Percentiles rank a stretch among this genome's conserved stretches.
Conservation (phyloP, 1,140 invertebrate genomes). For the Ceratina japonica region DNA sequence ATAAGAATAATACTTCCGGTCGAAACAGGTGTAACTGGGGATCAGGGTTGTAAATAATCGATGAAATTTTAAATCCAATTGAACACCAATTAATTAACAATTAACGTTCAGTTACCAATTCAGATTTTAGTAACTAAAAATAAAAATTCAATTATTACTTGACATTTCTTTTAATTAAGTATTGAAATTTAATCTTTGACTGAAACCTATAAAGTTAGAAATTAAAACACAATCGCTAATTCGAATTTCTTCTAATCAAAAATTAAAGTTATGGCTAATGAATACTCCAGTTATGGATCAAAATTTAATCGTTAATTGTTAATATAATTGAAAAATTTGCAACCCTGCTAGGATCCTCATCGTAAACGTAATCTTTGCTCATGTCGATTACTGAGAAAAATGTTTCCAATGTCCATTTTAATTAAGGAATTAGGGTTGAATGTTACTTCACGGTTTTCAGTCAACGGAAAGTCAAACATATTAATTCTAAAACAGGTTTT, state of each 20-base stretch:
- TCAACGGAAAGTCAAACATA: neutral
- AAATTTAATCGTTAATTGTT: neutral
- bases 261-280: too few species aligned
- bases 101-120: too few species aligned
- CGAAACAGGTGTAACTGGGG: neutral
- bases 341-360: neutral
- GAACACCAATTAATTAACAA: too few species aligned
- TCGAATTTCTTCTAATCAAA: too few species aligned
- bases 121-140: too few species aligned
- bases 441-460: neutral
- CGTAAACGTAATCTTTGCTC: conserved; percentile 17
- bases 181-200: too few species aligned
- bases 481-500: neutral
- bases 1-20: neutral
- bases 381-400: conserved; percentile 5
- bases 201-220: too few species aligned
- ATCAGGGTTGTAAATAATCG: neutral
- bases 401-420: neutral
- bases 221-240: too few species aligned
- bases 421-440: neutral
- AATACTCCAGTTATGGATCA: neutral
- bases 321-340: too few species aligned
- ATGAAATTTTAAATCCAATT: too few species aligned
- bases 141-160: too few species aligned
- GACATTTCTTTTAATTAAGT: too few species aligned